A percentile compares a stretch with the other conserved stretches of the same genome.
phyloP scores from a whole-genome alignment of 2,113 vertebrate species.

The Neomonachus schauinslandi region DNA sequence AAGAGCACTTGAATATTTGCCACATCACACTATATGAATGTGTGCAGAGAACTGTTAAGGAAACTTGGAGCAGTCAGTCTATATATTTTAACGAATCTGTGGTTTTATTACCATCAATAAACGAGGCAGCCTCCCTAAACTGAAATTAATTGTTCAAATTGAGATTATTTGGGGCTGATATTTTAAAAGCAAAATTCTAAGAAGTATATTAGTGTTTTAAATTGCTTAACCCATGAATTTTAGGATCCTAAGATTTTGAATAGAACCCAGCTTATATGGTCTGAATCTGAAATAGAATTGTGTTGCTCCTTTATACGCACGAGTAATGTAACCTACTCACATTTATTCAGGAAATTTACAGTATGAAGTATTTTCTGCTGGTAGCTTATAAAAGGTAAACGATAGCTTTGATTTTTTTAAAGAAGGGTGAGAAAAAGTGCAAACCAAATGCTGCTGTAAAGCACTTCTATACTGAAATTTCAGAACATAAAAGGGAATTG shows the following conservation, averaged over 20 bases:
- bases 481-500: neutral
- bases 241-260: neutral
- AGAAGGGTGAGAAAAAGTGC: neutral
- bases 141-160: neutral
- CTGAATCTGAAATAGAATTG: neutral
- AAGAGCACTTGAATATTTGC: constrained; percentile 68
- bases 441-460: neutral
- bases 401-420: neutral
- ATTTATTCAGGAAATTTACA: neutral
- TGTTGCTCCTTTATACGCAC: neutral
- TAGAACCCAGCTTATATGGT: neutral
- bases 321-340: neutral
- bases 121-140: neutral
- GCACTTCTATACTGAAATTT: neutral
- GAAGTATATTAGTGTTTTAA: neutral
- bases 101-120: constrained; percentile 66
- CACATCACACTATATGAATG: constrained; percentile 32
- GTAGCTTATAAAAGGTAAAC: neutral
- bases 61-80: constrained; percentile 29
- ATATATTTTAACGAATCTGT: constrained; percentile 57
- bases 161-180: neutral
- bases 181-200: constrained; percentile 36
- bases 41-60: constrained; percentile 45
- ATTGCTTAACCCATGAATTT: neutral
- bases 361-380: neutral